Conservation (phyloP, 2,888 invertebrate genomes). For the Uropetala carovei region DNA sequence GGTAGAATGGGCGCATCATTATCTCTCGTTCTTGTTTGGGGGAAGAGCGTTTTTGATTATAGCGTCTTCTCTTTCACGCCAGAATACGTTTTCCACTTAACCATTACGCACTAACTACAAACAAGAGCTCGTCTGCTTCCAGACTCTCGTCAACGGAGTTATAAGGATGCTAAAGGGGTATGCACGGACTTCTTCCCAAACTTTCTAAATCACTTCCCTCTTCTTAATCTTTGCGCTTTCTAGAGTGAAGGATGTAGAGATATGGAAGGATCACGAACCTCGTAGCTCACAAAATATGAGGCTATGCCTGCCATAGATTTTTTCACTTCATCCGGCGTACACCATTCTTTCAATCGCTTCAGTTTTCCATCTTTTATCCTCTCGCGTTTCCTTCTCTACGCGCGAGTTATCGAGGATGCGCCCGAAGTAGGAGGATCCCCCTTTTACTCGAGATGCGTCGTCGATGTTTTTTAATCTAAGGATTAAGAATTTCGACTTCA, state of each 20-base stretch:
- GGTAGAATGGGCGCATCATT: constrained; percentile 3
- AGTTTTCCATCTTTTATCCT: too few relatives aligned
- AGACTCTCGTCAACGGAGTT: neutral
- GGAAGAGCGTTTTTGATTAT: constrained; percentile 11
- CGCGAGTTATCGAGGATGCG: too few relatives aligned
- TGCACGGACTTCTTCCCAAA: neutral
- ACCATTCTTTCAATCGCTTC: too few relatives aligned
- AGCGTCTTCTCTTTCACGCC: neutral
- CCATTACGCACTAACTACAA: neutral
- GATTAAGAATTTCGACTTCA: neutral
- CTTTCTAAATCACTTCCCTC: neutral
- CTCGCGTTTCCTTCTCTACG: too few relatives aligned
- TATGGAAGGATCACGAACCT: neutral
- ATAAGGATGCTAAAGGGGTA: neutral
- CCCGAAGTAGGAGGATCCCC: too few relatives aligned
- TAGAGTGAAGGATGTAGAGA: neutral
- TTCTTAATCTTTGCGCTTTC: neutral
- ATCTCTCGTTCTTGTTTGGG: constrained; percentile 26
- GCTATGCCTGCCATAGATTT: too few relatives aligned
- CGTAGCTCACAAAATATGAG: too few relatives aligned
- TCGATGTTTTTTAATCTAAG: neutral
- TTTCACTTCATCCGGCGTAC: too few relatives aligned
- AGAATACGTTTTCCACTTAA: neutral
- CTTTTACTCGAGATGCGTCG: too few relatives aligned
- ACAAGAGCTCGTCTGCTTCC: neutral